phyloP scores from a whole-genome alignment of 2,888 invertebrate genomes.

The Craniophora ligustri region DNA sequence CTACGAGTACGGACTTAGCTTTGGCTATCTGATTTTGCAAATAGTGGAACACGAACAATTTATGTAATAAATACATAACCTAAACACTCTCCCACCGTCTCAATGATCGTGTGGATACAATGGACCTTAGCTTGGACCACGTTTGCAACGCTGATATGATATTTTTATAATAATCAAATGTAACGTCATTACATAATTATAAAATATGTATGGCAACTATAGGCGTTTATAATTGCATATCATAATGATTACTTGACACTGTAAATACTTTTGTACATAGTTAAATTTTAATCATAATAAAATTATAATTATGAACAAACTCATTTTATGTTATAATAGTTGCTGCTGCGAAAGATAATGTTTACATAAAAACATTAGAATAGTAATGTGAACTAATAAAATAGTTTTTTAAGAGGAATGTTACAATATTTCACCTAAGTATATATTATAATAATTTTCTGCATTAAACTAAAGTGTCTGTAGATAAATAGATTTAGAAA shows the following conservation, averaged over 20 bases:
- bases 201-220: neutral
- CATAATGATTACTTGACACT: neutral
- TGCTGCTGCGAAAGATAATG: neutral
- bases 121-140: neutral
- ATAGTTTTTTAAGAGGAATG: neutral
- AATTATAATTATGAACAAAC: neutral
- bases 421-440: no score
- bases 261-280: neutral
- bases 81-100: no score
- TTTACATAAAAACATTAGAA: neutral
- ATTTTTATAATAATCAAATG: neutral
- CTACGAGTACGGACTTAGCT: conserved; percentile 11
- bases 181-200: neutral
- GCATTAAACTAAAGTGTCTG: neutral
- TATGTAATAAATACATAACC: no score
- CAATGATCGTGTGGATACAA: neutral
- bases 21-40: conserved; percentile 14
- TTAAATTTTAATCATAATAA: neutral
- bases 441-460: no score
- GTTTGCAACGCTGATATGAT: neutral
- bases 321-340: neutral
- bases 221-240: neutral
- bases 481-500: no score
- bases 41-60: no score
- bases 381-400: neutral